These are phyloP conservation scores for Clarias pachynema DNA, from an alignment of 2,797 vertebrate genomes.

Conservation along the genomic window DNA sequence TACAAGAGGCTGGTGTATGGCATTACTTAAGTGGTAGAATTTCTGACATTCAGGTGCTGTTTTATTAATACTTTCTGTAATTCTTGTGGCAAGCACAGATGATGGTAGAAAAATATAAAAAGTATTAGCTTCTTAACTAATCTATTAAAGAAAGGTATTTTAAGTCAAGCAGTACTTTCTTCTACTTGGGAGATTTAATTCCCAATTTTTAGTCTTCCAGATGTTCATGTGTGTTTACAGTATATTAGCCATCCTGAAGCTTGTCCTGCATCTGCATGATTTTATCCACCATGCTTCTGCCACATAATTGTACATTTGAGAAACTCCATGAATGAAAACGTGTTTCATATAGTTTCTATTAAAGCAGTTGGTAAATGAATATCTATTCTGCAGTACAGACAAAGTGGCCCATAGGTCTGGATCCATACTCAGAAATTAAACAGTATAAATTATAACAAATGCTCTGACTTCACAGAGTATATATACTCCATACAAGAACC, in stretches of 20 bases:
- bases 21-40: not conserved
- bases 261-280: not conserved
- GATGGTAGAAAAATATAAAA: conserved; percentile 6
- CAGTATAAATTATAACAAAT: too few species aligned
- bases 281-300: too few species aligned
- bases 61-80: not conserved
- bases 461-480: too few species aligned
- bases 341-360: not conserved
- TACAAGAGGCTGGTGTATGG: not conserved
- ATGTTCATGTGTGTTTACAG: conserved; percentile 28
- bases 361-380: not conserved
- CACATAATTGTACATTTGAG: too few species aligned
- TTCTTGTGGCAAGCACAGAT: not conserved
- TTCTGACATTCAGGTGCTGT: not conserved
- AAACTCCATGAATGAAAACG: too few species aligned
- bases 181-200: conserved; percentile 22
- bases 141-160: not conserved
- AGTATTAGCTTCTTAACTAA: too few species aligned
- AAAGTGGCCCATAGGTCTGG: too few species aligned
- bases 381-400: not conserved
- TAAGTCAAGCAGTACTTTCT: conserved; percentile 17
- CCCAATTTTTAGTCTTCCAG: conserved; percentile 40
- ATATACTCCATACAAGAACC: too few species aligned
- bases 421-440: too few species aligned
- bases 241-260: conserved; percentile 29